Conservation (phyloP, 1,140 invertebrate species). For the Brachionus angularis region DNA sequence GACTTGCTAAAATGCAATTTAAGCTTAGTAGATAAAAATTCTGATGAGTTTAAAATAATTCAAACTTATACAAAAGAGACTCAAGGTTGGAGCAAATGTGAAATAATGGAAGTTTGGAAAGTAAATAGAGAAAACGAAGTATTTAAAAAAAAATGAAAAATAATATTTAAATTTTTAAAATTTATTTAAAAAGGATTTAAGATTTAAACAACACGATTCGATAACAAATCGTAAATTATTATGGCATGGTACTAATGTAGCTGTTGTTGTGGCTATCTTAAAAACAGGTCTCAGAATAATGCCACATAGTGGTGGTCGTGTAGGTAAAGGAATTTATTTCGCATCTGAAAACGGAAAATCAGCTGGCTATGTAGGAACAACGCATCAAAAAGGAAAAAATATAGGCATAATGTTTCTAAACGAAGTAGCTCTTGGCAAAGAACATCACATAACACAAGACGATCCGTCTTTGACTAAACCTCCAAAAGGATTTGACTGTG, state of each 20-base stretch:
- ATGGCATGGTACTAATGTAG: slow-evolving; percentile 61
- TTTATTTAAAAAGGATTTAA: not conserved
- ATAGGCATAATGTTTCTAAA: slow-evolving; percentile 47
- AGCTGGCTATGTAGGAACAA: slow-evolving; percentile 47
- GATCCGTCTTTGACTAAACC: slow-evolving; percentile 51
- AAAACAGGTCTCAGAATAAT: slow-evolving; percentile 60
- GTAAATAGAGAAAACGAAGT: slow-evolving; percentile 56
- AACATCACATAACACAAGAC: slow-evolving; percentile 53
- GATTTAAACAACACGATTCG: slow-evolving; percentile 52
- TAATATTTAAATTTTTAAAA: not conserved
- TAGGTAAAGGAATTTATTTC: slow-evolving; percentile 61
- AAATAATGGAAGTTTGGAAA: slow-evolving; percentile 56
- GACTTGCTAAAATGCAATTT: slow-evolving; percentile 55
- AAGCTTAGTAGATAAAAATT: slow-evolving; percentile 49
- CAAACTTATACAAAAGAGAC: slow-evolving; percentile 55
- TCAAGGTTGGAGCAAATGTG: slow-evolving; percentile 47
- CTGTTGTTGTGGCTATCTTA: slow-evolving; percentile 60
- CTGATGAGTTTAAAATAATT: slow-evolving; percentile 54
- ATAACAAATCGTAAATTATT: slow-evolving; percentile 57
- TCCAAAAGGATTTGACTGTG: slow-evolving; percentile 56
- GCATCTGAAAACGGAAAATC: slow-evolving; percentile 59
- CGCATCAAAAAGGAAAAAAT: not conserved
- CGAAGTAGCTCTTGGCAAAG: slow-evolving; percentile 59
- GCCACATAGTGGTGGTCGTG: slow-evolving; percentile 60
- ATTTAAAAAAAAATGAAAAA: slow-evolving; percentile 2